Percentiles rank a stretch among this genome's conserved stretches.
Evolutionary conservation across 2,797 vertebrate genomes (phyloP).

Genomic region (Limnodromus scolopaceus): DNA sequence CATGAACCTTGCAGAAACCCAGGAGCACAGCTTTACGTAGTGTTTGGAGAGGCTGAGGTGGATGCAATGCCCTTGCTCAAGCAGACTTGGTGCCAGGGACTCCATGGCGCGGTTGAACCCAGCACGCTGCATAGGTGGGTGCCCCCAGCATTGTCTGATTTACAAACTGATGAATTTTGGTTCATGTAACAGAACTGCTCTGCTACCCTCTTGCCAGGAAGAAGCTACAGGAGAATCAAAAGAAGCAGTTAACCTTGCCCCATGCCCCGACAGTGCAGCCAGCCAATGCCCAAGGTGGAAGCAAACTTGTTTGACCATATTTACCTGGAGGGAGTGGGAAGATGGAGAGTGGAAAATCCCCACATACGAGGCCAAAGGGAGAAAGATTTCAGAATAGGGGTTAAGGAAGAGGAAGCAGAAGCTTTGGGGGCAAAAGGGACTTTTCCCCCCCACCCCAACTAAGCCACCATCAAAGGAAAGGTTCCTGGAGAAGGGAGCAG

Average conservation of each 20-base stretch:
- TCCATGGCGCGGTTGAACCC: accelerated
- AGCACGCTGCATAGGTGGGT: accelerated
- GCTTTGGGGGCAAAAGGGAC: neutral
- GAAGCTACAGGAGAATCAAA: neutral
- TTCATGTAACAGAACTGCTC: neutral
- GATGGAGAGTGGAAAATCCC: conserved; percentile 20
- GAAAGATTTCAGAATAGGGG: neutral
- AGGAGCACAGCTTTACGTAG: neutral
- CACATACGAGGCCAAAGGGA: neutral
- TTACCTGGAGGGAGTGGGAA: neutral
- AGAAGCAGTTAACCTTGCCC: neutral
- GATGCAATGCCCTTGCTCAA: accelerated
- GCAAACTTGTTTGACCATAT: neutral
- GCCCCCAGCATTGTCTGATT: neutral
- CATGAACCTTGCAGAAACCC: neutral
- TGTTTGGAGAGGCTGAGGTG: neutral
- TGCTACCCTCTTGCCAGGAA: neutral
- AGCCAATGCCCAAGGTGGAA: neutral
- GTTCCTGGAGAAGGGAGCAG: neutral
- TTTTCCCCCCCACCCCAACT: neutral
- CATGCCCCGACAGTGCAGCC: accelerated
- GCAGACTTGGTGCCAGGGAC: neutral
- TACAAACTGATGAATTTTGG: neutral
- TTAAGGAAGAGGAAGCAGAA: neutral
- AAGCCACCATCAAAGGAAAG: neutral